A percentile compares a stretch with the other conserved stretches of the same genome.
Conservation (phyloP, 2,888 invertebrate genomes). For the Ichneumon xanthorius region DNA sequence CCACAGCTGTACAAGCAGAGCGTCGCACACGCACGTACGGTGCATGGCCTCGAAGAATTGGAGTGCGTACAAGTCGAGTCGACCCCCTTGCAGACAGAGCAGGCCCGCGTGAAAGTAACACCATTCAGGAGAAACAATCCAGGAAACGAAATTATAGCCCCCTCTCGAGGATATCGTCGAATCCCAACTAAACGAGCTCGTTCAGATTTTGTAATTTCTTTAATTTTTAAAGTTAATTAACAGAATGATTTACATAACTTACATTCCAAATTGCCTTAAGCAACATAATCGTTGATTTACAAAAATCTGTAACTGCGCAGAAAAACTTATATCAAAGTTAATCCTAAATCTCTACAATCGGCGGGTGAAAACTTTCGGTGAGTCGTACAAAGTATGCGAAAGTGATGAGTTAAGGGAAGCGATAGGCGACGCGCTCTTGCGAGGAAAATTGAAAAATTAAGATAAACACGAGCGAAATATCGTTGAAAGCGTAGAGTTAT, state of each 20-base stretch:
- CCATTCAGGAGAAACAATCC: constrained; percentile 59
- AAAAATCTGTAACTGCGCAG: background rate
- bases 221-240: background rate
- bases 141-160: constrained; percentile 46
- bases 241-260: background rate
- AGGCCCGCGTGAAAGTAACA: constrained; percentile 67
- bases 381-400: background rate
- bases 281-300: constrained; percentile 14
- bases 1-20: constrained; percentile 61
- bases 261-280: constrained; percentile 4
- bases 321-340: constrained; percentile 14
- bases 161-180: constrained; percentile 46
- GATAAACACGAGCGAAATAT: constrained; percentile 2
- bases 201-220: constrained; percentile 23
- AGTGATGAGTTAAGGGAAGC: background rate
- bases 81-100: constrained; percentile 47
- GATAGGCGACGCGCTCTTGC: background rate
- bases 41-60: constrained; percentile 28
- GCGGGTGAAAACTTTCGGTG: background rate
- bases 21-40: constrained; percentile 27
- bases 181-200: constrained; percentile 39
- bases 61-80: constrained; percentile 23
- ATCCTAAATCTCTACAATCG: background rate
- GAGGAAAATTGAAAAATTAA: background rate
- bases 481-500: constrained; percentile 8